Evolutionary conservation across 2,113 vertebrate genomes (phyloP).

Genomic region (Cairina moschata): DNA sequence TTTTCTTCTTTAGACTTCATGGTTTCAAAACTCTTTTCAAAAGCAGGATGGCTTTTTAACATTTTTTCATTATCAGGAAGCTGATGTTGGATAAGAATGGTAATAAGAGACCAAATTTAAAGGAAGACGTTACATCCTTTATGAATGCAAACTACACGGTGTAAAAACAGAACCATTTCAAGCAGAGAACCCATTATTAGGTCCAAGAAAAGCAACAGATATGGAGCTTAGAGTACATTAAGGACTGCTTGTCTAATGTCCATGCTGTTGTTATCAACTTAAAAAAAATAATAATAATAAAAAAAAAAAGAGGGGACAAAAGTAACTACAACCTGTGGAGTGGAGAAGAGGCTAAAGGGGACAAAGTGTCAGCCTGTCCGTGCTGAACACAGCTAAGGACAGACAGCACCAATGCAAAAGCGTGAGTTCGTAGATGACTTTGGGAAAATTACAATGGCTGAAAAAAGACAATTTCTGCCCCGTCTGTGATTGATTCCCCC

Average conservation of each 20-base stretch:
- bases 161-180: neutral
- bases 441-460: neutral
- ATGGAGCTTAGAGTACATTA: neutral
- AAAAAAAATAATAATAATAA: neutral
- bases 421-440: neutral
- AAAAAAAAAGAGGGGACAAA: neutral
- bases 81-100: slow-evolving; percentile 2
- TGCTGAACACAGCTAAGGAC: neutral
- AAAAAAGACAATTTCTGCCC: neutral
- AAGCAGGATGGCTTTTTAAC: slow-evolving; percentile 16
- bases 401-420: neutral
- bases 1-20: neutral
- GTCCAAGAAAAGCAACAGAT: neutral
- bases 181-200: neutral
- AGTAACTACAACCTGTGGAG: neutral
- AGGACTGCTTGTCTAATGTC: neutral
- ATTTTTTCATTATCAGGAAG: neutral
- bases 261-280: neutral
- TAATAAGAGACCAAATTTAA: neutral
- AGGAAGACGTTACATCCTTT: neutral
- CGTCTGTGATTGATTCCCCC: neutral
- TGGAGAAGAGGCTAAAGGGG: neutral
- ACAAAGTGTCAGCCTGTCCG: neutral
- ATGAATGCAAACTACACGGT: neutral
- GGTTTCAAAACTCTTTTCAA: neutral